Percentiles rank a stretch among this genome's conserved stretches.
Evolutionary conservation across 2,888 invertebrate species (phyloP).

Genomic region (Silvanus unidentatus): DNA sequence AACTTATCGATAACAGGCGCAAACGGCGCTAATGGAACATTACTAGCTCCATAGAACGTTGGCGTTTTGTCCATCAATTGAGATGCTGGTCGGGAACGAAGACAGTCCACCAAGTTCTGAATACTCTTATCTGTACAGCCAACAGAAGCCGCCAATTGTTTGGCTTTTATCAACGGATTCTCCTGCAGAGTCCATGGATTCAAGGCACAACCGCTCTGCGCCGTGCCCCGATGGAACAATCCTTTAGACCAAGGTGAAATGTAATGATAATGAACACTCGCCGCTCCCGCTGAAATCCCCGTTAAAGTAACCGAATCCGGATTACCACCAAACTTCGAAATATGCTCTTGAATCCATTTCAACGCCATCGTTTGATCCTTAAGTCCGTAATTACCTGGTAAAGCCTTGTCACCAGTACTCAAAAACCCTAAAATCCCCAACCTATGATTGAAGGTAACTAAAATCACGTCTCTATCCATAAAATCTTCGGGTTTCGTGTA

Average conservation of each 20-base stretch:
- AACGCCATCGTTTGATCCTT: constrained; percentile 67
- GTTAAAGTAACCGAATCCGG: constrained; percentile 58
- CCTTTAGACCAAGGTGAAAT: constrained; percentile 58
- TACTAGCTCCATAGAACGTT: background rate
- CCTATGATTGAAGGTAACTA: constrained; percentile 61
- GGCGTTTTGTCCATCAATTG: constrained; percentile 15
- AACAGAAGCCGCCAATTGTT: constrained; percentile 25
- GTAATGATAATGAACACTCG: constrained; percentile 65
- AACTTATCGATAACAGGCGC: constrained; percentile 32
- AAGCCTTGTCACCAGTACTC: constrained; percentile 60
- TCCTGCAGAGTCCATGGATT: constrained; percentile 30
- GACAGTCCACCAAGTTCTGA: constrained; percentile 29
- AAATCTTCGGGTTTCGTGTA: constrained; percentile 51
- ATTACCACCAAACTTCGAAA: constrained; percentile 63
- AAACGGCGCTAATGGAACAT: constrained; percentile 24
- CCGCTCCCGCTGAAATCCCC: constrained; percentile 67
- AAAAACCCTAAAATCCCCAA: constrained; percentile 56
- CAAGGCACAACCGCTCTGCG: constrained; percentile 36
- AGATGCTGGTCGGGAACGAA: constrained; percentile 28
- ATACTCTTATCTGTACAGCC: constrained; percentile 31
- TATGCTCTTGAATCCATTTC: constrained; percentile 61
- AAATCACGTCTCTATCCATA: constrained; percentile 57
- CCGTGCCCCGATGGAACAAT: constrained; percentile 35
- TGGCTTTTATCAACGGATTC: constrained; percentile 25
- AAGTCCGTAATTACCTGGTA: constrained; percentile 65